These are phyloP conservation scores for Bradypus variegatus DNA, from an alignment of 2,797 vertebrate genomes.

Conservation along the genomic window DNA sequence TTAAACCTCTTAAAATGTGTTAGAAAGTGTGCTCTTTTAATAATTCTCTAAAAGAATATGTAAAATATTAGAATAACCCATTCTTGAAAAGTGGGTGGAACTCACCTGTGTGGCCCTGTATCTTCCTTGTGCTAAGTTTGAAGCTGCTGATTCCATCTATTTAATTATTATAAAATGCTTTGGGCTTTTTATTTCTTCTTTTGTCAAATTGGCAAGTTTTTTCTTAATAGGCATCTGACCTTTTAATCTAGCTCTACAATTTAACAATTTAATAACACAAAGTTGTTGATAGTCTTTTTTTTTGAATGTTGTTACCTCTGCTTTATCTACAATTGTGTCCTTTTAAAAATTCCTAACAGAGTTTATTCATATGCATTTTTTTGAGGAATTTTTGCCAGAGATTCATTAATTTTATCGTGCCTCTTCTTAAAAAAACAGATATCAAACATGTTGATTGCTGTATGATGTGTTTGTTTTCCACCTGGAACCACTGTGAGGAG, in stretches of 20 bases:
- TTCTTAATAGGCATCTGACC: neutral
- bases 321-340: slow-evolving; percentile 7
- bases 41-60: neutral
- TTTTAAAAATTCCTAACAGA: neutral
- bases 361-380: neutral
- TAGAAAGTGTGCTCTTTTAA: neutral
- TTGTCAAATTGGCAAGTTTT: neutral
- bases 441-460: neutral
- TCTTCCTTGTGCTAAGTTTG: neutral
- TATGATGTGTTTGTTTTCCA: neutral
- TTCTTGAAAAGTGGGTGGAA: neutral
- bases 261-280: neutral
- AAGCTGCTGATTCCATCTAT: neutral
- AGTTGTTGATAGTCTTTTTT: neutral
- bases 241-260: slow-evolving; percentile 16
- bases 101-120: neutral
- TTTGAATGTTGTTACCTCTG: slow-evolving; percentile 21
- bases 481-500: neutral
- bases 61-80: neutral
- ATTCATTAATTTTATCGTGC: neutral
- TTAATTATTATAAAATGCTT: slow-evolving; percentile 26
- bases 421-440: neutral
- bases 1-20: neutral
- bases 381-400: neutral
- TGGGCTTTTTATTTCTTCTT: slow-evolving; percentile 23